Evolutionary conservation across 1,140 invertebrate species (phyloP), one percentile per base, ranked within the genome.

Genomic region (Patella vulgata): DNA sequence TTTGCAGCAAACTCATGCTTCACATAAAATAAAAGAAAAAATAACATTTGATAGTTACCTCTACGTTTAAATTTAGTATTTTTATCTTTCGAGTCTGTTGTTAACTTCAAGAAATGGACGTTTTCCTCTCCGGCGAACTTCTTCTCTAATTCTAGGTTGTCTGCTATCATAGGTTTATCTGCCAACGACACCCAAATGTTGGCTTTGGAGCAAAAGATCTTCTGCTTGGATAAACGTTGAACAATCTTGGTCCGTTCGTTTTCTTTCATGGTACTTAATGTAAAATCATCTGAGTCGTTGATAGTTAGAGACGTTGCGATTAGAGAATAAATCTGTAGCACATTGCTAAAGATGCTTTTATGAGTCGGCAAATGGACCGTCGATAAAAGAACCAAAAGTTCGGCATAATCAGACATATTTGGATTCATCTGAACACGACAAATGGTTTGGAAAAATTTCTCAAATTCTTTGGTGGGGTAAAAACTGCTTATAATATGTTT

Each of bases 151-250:
- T 79, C 73, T 2, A 59, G 59, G 39, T 70, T 73, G 59, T 83
- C 80, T 21, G 75, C 62, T 23, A 81, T 68, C 70, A 83, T 68
- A 23, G 79, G 79, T 8, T 61, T 48, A 28, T 77, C 73, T 0
- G 61, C 64, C 14, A 76, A 36, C 27, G 67, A 62, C 8, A 78
- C 78, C 77, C 76, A 81, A 27, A 50, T 40, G 9, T 66, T 58
- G 23, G 17, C 44, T 47, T 75, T 79, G 9, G 75, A 73, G 21
- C 70, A 70, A 21, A 82, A 68, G 9, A 81, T 62, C 50, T 74
- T 72, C 28, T 73, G 58, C 9, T 58, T 71, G 28, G 48, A 50
- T 27, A 36, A 36, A 8, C 39, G 57, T 23, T 56, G 44, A 9
- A 19, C 4, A n/a, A 54, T 46, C 1, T 47, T 63, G 17, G 59